Base-by-base conservation (phyloP, 2,888 invertebrate genomes). In the Mimumesa dahlbomi region DNA sequence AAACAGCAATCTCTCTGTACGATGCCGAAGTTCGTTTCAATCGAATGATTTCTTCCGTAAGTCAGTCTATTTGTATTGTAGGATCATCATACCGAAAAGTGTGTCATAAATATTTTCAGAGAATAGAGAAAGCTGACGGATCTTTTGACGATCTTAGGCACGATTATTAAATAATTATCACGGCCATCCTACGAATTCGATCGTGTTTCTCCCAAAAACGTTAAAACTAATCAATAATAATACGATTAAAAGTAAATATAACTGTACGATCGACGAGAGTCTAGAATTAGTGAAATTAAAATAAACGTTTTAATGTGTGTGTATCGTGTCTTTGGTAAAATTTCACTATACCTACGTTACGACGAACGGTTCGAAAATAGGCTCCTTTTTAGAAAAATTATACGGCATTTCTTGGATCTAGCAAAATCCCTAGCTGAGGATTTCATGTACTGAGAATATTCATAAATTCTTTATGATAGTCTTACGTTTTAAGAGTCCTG, bases 1-100 rank as follows among this genome's bases (percentile, higher is more conserved):
- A 36, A 11, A n/a, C n/a, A n/a, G n/a, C n/a, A n/a, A n/a, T n/a
- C n/a, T n/a, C n/a, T n/a, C n/a, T n/a, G n/a, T n/a, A n/a, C n/a
- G n/a, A n/a, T n/a, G n/a, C n/a, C n/a, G n/a, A n/a, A 34, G 34
- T n/a, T 7, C 25, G 25, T 34, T 34, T n/a, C 9, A 4, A 34
- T 3, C 4, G 34, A 34, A n/a, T 40, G 13, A 16, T 38, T 38
- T 38, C 14, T 9, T 5, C 16, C 14, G 7, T 43, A 42, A 36
- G 22, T 56, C 56, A 56, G 56, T 56, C 56, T 21, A 56, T 31
- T n/a, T 13, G 19, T 36, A 3, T n/a, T 11, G n/a, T 34, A n/a
- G n/a, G n/a, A n/a, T n/a, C n/a, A n/a, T n/a, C n/a, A n/a, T n/a
- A 34, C n/a, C n/a, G 4, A 34, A 34, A 34, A 9, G n/a, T 34